phyloP scores from a whole-genome alignment of 2,113 vertebrate species.

The Toxotes chatareus region DNA sequence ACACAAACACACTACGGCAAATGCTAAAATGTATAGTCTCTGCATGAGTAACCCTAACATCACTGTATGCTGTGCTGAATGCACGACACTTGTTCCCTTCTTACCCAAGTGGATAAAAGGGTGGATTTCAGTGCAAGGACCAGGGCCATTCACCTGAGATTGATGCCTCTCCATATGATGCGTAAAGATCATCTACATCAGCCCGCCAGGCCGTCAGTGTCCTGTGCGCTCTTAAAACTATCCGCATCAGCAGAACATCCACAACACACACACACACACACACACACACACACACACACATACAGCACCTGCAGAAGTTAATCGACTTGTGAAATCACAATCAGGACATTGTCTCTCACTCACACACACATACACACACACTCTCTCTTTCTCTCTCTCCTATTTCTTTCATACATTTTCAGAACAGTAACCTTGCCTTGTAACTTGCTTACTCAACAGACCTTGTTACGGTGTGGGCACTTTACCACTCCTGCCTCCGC shows the following conservation, averaged over 20 bases:
- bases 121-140: conserved; percentile 53
- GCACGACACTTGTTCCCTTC: conserved; percentile 1
- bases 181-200: conserved; percentile 74
- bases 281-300: conserved; percentile 4
- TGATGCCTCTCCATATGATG: conserved; percentile 76
- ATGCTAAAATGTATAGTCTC: conserved; percentile 59
- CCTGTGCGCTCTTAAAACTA: conserved; percentile 68
- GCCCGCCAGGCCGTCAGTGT: conserved; percentile 13
- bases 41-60: conserved; percentile 36
- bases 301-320: conserved; percentile 55
- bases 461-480: conserved; percentile 77
- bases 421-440: conserved; percentile 78
- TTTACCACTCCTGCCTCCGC: conserved; percentile 69
- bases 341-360: conserved; percentile 69
- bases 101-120: conserved; percentile 46
- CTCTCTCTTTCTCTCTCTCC: background rate
- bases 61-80: conserved; percentile 19
- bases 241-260: conserved; percentile 73
- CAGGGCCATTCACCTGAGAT: conserved; percentile 71
- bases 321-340: conserved; percentile 83
- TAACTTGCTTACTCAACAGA: conserved; percentile 88
- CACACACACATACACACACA: background rate
- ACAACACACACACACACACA: conserved; percentile 52
- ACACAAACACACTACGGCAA: conserved; percentile 50
- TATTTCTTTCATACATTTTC: conserved; percentile 19